Evolutionary conservation across 2,113 vertebrate genomes (phyloP), one percentile per base, ranked within the genome.

Genomic region (Ochotona princeps): DNA sequence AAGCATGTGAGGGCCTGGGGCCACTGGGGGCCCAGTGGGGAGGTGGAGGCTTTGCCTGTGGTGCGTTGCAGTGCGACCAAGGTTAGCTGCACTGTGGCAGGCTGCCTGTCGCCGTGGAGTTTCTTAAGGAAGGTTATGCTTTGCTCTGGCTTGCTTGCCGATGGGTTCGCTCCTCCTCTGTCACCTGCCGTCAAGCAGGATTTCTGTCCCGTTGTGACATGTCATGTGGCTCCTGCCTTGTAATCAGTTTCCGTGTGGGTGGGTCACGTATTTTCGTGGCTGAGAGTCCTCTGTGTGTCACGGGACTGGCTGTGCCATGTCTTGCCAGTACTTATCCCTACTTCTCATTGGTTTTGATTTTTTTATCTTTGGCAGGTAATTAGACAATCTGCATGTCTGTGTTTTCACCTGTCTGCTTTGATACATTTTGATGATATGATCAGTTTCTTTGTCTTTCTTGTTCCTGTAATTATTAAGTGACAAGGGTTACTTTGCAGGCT

Each of bases 401-500:
- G 14, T 88, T 76, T 91, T 70, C 63, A 51, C 38, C 9, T 38
- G 35, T 57, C 17, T 35, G 8, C 17, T 23, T 69, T 72, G 61
- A n/a, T 28, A 85, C 0, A 66, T 86, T 47, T 73, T 76, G 21
- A 15, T 11, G 57, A 20, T 15, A 9, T 49, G 51, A 51, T 65
- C 79, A 85, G 70, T 72, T 66, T 66, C 65, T 72, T 80, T 57
- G 47, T 80, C 26, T n/a, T 57, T 63, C 51, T 83, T 93, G 80
- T 78, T 61, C 38, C 63, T 25, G 0, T 89, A 54, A 78, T n/a
- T 21, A 14, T 57, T 44, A 57, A 80, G 47, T 67, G 60, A 26
- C n/a, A 11, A 12, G 13, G 12, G 35, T 51, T 57, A 15, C 28
- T 49, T 23, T 49, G 72, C 15, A 47, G 10, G 28, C 23, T 44